Evolutionary conservation across 2,113 vertebrate genomes (phyloP).

Genomic region (Anolis sagrei): DNA sequence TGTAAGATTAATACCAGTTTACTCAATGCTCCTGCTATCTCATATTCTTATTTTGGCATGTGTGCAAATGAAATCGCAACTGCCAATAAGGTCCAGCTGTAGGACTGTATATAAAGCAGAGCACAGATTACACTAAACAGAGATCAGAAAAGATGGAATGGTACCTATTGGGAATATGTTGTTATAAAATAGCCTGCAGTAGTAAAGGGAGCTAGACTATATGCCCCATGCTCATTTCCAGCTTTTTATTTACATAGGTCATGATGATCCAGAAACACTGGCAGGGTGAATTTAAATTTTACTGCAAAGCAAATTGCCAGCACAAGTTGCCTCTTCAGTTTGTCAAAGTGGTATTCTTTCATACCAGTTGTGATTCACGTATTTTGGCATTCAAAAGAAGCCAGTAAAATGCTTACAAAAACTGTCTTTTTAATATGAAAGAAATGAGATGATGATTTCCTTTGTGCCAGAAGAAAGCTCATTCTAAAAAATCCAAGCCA

Average conservation of each 20-base stretch:
- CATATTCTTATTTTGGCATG: background rate
- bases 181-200: background rate
- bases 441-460: background rate
- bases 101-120: background rate
- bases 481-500: background rate
- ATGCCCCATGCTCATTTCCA: background rate
- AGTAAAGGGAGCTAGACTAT: background rate
- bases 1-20: background rate
- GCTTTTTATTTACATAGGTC: background rate
- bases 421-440: background rate
- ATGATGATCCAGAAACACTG: background rate
- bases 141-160: conserved; percentile 9
- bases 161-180: conserved; percentile 3
- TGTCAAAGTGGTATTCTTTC: background rate
- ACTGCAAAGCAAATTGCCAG: background rate
- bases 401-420: conserved; percentile 12
- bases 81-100: background rate
- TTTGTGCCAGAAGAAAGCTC: background rate
- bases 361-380: background rate
- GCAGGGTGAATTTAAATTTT: conserved; percentile 6
- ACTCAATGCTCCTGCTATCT: background rate
- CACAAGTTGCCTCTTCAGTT: background rate
- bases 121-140: background rate
- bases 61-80: background rate
- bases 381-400: background rate